These are phyloP conservation scores for Torymus auratus DNA, from an alignment of 2,888 invertebrate species.

Conservation along the genomic window DNA sequence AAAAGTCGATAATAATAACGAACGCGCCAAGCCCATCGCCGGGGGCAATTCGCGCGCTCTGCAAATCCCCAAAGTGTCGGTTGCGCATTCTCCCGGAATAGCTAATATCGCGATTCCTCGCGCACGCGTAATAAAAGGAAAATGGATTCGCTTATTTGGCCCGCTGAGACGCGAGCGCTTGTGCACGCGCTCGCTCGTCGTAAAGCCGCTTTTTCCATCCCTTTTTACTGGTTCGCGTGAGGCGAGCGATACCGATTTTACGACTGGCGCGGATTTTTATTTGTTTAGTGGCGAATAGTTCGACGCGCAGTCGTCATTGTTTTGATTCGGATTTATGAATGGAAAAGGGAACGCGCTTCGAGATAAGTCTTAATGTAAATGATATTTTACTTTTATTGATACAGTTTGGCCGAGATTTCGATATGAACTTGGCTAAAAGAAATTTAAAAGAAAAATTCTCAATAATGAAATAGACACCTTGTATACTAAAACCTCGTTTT, in stretches of 20 bases:
- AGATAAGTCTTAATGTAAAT: too few species aligned
- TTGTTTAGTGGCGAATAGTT: not conserved
- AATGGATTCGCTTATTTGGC: conserved; percentile 29
- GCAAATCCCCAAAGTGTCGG: conserved; percentile 9
- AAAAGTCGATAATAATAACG: too few species aligned
- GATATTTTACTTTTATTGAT: too few species aligned
- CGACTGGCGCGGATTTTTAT: not conserved
- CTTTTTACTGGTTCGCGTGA: too few species aligned
- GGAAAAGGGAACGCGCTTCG: too few species aligned
- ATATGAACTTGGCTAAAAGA: too few species aligned
- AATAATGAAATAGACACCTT: too few species aligned
- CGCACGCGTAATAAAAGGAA: conserved; percentile 15
- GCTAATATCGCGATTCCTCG: conserved; percentile 25
- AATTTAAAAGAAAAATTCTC: too few species aligned
- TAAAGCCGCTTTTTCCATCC: not conserved
- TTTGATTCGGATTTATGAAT: too few species aligned
- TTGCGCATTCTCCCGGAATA: conserved; percentile 8
- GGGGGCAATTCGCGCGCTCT: conserved; percentile 4
- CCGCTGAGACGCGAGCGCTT: not conserved
- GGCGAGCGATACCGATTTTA: not conserved
- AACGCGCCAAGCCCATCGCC: not conserved
- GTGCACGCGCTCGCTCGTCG: not conserved
- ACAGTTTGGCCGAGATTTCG: too few species aligned
- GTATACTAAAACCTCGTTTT: too few species aligned
- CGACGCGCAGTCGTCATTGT: not conserved